Base-by-base conservation (phyloP, 2,113 vertebrate genomes). In the Passer domesticus region DNA sequence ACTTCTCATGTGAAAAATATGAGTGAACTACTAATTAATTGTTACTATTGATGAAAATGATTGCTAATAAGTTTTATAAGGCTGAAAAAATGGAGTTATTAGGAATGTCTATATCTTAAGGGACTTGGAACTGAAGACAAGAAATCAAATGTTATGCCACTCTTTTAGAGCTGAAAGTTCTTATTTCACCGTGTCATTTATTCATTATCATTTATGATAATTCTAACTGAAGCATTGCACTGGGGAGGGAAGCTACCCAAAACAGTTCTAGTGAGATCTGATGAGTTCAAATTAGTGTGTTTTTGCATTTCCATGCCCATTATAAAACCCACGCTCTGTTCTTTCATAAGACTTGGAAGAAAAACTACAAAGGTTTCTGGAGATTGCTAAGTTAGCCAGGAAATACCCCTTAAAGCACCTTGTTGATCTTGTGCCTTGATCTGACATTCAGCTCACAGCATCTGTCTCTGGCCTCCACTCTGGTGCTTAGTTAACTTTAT, bases 371-470 rank as follows among this genome's bases (percentile, higher is more conserved):
- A 95, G 41, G 43, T 75, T 84, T 56, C 58, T 77, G 81, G 66
- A 81, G 73, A 86, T 89, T 94, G 46, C 43, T 15, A 13, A 62
- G 75, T 90, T 72, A 92, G 78, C 62, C 70, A 91, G 92, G 81
- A 95, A 95, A 95, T 80, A 69, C 35, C 87, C 96, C 33, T 77
- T 94, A 64, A 53, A 86, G 67, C 28, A 67, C 74, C 87, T 87
- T 79, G 64, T 89, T 91, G 87, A 67, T 79, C 50, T 77, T 55
- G 37, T 69, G 72, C 72, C 80, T 83, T 72, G 79, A 92, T 93
- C 83, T 95, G 70, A 75, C 75, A 66, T 73, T 89, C 70, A 91
- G 70, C 70, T 89, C 31, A 11, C n/a, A 84, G 56, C 72, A 41
- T 68, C 75, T 94, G 76, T 70, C 80, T 96, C 82, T 95, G 78